Evolutionary conservation across 2,797 vertebrate species (phyloP), one percentile per base, ranked within the genome.

Genomic region (Chaetophractus vellerosus): DNA sequence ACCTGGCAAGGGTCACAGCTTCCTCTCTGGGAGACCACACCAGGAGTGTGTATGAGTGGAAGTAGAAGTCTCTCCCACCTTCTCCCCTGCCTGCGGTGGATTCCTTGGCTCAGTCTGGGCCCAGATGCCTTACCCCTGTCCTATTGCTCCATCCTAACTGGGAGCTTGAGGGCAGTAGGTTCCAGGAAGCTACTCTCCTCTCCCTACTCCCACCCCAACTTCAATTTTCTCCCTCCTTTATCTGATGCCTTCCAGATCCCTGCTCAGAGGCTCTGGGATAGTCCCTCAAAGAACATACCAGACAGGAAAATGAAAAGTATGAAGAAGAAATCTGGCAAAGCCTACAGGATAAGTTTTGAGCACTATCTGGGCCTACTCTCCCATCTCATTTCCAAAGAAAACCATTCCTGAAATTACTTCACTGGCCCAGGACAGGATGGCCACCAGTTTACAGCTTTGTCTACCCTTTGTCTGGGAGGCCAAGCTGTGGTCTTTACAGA

Each of bases 41-140:
- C 82, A 45, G 72, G 48, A 93, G 63, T n/a, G 28, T 9, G 10
- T 45, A 41, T 0, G 48, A 61, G 36, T 63, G 48, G 90, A 38
- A 87, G 68, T 26, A 61, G 66, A 5, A 33, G 52, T 33, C n/a
- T 87, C 59, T 38, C 26, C 79, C 18, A 55, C 50, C 28, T 0
- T 31, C 33, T 23, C 26, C 26, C 0, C 28, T n/a, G 15, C 52
- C 36, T 16, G 14, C 18, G 38, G 26, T 36, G 74, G 76, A 92
- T 95, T 82, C 91, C 91, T 92, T 48, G 48, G 89, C 78, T 76
- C 4, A 5, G 74, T 85, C 38, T 71, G 80, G 84, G 69, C 72
- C 75, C 94, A 93, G 88, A 84, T 57, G 59, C 86, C 88, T 95
- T 87, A 94, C 74, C 72, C 28, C 38, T 90, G 91, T 48, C 83